A percentile compares a stretch with the other conserved stretches of the same genome.
These are phyloP conservation scores for Neodiprion fabricii DNA, from an alignment of 1,140 invertebrate species.

Conservation along the genomic window DNA sequence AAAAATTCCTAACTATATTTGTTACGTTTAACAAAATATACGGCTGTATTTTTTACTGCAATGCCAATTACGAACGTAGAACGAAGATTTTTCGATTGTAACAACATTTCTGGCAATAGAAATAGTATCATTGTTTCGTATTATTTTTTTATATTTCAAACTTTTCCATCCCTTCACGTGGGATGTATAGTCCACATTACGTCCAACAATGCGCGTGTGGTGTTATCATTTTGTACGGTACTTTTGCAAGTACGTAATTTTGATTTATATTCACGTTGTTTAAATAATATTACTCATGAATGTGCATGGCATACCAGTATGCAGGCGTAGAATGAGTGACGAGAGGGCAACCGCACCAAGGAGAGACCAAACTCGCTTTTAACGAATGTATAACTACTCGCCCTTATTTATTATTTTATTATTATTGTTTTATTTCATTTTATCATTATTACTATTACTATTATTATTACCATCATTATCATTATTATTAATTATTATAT, in stretches of 20 bases:
- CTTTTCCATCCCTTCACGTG: neutral
- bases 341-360: slow-evolving; percentile 48
- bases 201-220: neutral
- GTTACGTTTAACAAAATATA: too few relatives aligned
- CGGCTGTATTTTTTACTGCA: too few relatives aligned
- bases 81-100: too few relatives aligned
- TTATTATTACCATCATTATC: slow-evolving; percentile 14
- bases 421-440: neutral
- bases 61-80: too few relatives aligned
- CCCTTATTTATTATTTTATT: slow-evolving; percentile 51
- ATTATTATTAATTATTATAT: slow-evolving; percentile 40
- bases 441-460: slow-evolving; percentile 9
- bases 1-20: too few relatives aligned
- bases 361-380: slow-evolving; percentile 57
- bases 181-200: neutral
- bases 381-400: slow-evolving; percentile 37
- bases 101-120: too few relatives aligned
- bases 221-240: neutral
- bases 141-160: neutral
- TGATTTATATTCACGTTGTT: neutral
- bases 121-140: neutral
- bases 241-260: neutral
- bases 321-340: neutral
- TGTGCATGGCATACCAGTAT: too few relatives aligned
- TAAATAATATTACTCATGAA: too few relatives aligned